These are phyloP conservation scores for Drosophila basisetae DNA, from an alignment of 2,888 invertebrate genomes.

Conservation along the genomic window DNA sequence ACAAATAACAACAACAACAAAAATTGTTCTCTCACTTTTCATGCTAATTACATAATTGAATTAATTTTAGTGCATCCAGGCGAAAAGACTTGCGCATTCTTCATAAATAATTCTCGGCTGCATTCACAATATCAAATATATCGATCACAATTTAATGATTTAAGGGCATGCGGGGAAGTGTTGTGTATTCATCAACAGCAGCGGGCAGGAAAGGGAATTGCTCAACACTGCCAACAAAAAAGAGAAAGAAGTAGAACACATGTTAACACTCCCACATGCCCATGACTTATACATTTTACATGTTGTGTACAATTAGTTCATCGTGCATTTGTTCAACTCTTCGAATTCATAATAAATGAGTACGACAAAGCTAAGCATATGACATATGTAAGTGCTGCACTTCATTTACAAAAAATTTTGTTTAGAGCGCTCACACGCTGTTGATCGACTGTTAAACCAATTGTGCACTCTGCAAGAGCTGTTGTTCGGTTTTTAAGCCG, in stretches of 20 bases:
- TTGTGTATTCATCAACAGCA: slow-evolving; percentile 5
- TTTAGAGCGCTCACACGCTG: neutral
- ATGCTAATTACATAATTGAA: slow-evolving; percentile 54
- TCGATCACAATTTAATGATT: slow-evolving; percentile 6
- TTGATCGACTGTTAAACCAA: neutral
- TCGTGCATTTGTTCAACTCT: slow-evolving; percentile 31
- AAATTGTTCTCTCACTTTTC: slow-evolving; percentile 41
- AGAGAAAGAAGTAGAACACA: neutral
- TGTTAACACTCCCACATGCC: slow-evolving; percentile 8
- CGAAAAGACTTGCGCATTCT: slow-evolving; percentile 70
- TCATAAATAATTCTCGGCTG: slow-evolving; percentile 44
- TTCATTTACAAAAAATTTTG: neutral
- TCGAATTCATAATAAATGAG: slow-evolving; percentile 22
- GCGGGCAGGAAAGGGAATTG: slow-evolving; percentile 6
- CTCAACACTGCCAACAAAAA: slow-evolving; percentile 48
- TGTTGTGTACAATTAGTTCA: slow-evolving; percentile 11
- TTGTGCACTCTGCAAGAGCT: neutral
- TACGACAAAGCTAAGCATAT: neutral
- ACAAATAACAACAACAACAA: slow-evolving; percentile 19
- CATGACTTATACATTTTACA: slow-evolving; percentile 5
- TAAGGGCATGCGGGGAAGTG: slow-evolving; percentile 5
- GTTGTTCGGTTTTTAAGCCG: neutral
- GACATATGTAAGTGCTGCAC: neutral
- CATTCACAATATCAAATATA: slow-evolving; percentile 17
- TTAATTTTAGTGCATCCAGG: slow-evolving; percentile 52